These are phyloP conservation scores for Ericerus pela DNA, from an alignment of 1,140 invertebrate genomes.

Conservation along the genomic window DNA sequence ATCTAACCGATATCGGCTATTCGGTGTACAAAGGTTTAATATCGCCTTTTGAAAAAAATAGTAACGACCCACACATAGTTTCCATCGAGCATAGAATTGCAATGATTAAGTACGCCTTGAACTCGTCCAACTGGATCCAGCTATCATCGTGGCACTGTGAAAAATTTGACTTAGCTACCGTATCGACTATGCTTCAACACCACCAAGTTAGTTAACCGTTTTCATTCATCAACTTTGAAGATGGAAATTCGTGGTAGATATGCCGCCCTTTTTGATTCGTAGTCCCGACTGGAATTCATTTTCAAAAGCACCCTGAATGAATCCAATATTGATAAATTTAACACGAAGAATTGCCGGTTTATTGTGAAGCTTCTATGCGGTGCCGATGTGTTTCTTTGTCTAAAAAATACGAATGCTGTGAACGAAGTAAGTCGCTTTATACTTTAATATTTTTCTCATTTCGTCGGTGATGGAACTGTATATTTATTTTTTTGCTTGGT, in stretches of 20 bases:
- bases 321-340: not conserved
- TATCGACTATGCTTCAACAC: constrained; percentile 57
- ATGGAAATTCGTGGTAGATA: not conserved
- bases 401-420: not conserved
- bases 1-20: constrained; percentile 56
- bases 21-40: constrained; percentile 78
- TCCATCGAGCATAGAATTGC: constrained; percentile 56
- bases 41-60: constrained; percentile 84
- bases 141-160: constrained; percentile 73
- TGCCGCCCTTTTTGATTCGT: not conserved
- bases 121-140: constrained; percentile 65
- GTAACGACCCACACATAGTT: constrained; percentile 72
- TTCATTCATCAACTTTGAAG: not conserved
- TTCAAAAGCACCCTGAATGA: not conserved
- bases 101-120: constrained; percentile 65
- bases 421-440: not conserved
- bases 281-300: not conserved
- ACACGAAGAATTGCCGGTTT: constrained; percentile 54
- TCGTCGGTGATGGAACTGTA: too few relatives aligned
- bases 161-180: constrained; percentile 60
- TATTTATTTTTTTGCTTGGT: too few relatives aligned
- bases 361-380: constrained; percentile 78
- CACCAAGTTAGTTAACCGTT: constrained; percentile 45
- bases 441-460: too few relatives aligned
- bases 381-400: constrained; percentile 69